phyloP scores from a whole-genome alignment of 1,140 invertebrate genomes.

The Tetramorium parvispinum region DNA sequence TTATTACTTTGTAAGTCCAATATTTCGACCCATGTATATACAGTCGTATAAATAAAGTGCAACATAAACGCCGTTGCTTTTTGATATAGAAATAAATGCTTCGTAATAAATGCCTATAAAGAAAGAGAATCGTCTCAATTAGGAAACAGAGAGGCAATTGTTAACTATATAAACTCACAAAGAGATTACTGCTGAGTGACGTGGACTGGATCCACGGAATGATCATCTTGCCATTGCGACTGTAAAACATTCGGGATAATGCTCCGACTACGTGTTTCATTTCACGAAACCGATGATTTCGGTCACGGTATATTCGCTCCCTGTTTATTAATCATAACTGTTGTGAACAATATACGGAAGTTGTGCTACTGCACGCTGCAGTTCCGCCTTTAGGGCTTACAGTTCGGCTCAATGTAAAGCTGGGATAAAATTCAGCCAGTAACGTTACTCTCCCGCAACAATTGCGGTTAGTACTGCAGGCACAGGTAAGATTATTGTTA shows the following conservation, averaged over 20 bases:
- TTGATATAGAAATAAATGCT: not conserved
- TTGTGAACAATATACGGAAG: constrained; percentile 28
- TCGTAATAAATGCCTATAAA: not conserved
- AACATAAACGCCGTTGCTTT: not conserved
- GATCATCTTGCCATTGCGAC: not conserved
- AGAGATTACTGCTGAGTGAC: not conserved
- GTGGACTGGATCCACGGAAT: not conserved
- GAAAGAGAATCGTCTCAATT: too few species aligned
- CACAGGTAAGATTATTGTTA: constrained; percentile 49
- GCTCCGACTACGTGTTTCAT: not conserved
- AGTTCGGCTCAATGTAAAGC: constrained; percentile 28
- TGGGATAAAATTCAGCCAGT: constrained; percentile 39
- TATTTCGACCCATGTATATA: constrained; percentile 19
- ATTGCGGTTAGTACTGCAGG: constrained; percentile 24
- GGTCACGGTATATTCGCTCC: not conserved
- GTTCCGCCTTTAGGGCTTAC: constrained; percentile 24
- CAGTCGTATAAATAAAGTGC: constrained; percentile 8
- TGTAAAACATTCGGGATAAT: not conserved
- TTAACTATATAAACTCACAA: not conserved
- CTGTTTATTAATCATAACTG: constrained; percentile 44
- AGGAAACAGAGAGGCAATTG: not conserved
- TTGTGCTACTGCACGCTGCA: constrained; percentile 6
- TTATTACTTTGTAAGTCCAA: constrained; percentile 36
- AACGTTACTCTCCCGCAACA: constrained; percentile 42
- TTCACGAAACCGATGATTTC: constrained; percentile 3